Evolutionary conservation across 1,140 invertebrate genomes (phyloP), one percentile per base, ranked within the genome.

Genomic region (Zaprionus tsacasi): DNA sequence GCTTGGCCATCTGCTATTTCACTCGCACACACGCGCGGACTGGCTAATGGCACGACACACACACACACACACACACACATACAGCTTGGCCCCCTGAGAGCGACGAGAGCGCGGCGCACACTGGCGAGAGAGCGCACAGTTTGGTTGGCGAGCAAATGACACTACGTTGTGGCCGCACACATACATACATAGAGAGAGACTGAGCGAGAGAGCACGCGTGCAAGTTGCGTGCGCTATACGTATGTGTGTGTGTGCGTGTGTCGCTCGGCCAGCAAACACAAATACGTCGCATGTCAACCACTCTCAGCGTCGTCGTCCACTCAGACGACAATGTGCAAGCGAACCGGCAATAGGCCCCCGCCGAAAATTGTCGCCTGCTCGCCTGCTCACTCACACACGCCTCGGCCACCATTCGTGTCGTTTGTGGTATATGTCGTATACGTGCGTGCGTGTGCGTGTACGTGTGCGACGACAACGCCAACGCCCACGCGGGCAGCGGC

Each of bases 251-350:
- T 35, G 54, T 56, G 48, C 40, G n/a, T 63, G 60, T 52, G 13
- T 60, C 30, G 21, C 76, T 66, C 66, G 76, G 78, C 76, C 75
- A 81, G 81, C 68, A 68, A 71, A 74, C 70, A 70, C 76, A 85
- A 79, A 75, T 80, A 78, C 67, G 83, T 88, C 83, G 83, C 83
- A 85, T 88, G 85, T 88, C 85, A 88, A 88, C 85, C 78, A 73
- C 40, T 45, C 70, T 79, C 21, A 21, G 1, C 21, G 21, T 21
- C 21, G 21, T 21, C 82, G 80, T 88, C 79, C 77, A 88, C 77
- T 80, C 61, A 81, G 85, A 88, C 78, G 83, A 88, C 83, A 88
- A 43, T 79, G 85, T 88, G 85, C 67, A 43, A 88, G 71, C 56
- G 67, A 58, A 64, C 52, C 15, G 55, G 74, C 80, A 60, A 57